These are phyloP conservation scores for Linepithema humile DNA, from an alignment of 1,140 invertebrate genomes.

Conservation along the genomic window DNA sequence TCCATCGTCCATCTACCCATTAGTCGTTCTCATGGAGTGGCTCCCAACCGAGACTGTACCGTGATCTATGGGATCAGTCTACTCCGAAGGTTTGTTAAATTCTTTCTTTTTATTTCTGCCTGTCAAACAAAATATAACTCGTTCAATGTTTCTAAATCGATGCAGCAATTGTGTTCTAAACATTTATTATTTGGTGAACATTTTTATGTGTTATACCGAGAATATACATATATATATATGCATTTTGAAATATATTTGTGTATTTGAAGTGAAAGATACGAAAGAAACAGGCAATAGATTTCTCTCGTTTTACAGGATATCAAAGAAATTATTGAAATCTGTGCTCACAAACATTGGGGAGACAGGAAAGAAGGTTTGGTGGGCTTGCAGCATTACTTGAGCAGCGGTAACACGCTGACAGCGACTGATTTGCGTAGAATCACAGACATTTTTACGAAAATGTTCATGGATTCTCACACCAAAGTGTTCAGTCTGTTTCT, in stretches of 20 bases:
- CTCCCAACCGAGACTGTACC: slow-evolving; percentile 90
- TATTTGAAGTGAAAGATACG: not conserved
- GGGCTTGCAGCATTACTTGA: slow-evolving; percentile 91
- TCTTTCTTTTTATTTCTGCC: slow-evolving; percentile 61
- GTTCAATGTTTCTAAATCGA: not conserved
- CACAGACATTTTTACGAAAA: slow-evolving; percentile 96
- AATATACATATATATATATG: too few relatives aligned
- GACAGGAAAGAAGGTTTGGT: slow-evolving; percentile 96
- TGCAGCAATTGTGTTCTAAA: not conserved
- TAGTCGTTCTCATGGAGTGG: slow-evolving; percentile 92
- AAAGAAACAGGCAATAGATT: not conserved
- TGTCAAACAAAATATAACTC: slow-evolving; percentile 30
- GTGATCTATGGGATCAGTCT: slow-evolving; percentile 87
- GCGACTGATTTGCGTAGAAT: slow-evolving; percentile 91
- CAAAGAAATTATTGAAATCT: slow-evolving; percentile 94
- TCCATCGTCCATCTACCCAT: slow-evolving; percentile 77
- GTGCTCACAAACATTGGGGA: slow-evolving; percentile 95
- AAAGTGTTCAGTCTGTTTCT: slow-evolving; percentile 97
- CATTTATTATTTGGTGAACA: not conserved
- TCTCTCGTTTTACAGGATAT: slow-evolving; percentile 88
- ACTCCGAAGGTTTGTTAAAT: slow-evolving; percentile 85
- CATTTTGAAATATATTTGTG: not conserved
- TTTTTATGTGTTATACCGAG: not conserved
- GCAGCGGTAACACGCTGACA: slow-evolving; percentile 88
- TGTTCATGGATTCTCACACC: slow-evolving; percentile 99